Evolutionary conservation across 2,113 vertebrate species (phyloP).

Genomic region (Guaruba guarouba): DNA sequence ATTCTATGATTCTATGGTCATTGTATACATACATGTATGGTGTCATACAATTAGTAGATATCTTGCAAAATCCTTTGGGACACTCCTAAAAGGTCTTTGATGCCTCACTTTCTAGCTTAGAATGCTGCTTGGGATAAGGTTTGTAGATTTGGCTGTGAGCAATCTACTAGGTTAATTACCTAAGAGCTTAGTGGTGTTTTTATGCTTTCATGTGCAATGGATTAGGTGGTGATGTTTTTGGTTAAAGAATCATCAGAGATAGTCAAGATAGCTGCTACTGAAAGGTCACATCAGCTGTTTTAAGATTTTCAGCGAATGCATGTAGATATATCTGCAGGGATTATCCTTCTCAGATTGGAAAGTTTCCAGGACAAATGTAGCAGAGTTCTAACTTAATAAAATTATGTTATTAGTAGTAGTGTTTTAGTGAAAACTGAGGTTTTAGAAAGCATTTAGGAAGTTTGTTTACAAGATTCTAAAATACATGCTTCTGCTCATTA

Average conservation of each 20-base stretch:
- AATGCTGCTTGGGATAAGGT: not conserved
- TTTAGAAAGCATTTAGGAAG: not conserved
- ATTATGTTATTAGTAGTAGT: not conserved
- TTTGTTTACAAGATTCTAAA: not conserved
- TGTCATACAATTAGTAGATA: not conserved
- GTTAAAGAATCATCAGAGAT: not conserved
- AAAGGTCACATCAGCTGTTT: not conserved
- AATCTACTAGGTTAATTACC: not conserved
- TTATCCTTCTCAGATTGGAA: not conserved
- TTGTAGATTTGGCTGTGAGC: not conserved
- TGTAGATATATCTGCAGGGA: not conserved
- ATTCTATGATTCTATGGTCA: too few relatives aligned
- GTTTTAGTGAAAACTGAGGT: not conserved
- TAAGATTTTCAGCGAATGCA: not conserved
- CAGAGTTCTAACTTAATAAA: not conserved
- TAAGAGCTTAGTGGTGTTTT: not conserved
- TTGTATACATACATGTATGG: accelerated
- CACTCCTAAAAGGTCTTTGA: not conserved
- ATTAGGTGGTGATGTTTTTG: not conserved
- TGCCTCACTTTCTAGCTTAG: not conserved
- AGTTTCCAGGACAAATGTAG: not conserved
- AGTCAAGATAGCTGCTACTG: not conserved
- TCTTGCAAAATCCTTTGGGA: not conserved
- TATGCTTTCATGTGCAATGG: not conserved
- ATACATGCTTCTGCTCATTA: not conserved